Evolutionary conservation across 2,113 vertebrate species (phyloP), one percentile per base, ranked within the genome.

Genomic region (Chrysemys picta): DNA sequence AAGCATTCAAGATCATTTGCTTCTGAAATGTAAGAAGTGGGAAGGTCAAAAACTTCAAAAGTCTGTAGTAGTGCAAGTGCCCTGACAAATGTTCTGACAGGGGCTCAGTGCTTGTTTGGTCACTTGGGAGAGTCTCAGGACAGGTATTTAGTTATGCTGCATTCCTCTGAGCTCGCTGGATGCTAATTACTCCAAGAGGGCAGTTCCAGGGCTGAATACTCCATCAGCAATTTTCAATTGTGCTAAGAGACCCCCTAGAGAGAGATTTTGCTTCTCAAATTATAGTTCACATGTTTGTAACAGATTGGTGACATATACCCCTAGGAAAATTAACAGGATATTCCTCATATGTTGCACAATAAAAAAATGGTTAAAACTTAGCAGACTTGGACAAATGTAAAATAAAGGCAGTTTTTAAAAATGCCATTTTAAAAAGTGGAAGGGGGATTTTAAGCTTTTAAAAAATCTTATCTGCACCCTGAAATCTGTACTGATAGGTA

Each of bases 231-330:
- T 94, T 95, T 90, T 89, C 49, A 54, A 3, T 85, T 95, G 92
- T 21, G 65, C 87, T 93, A 79, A 96, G 91, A 96, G 82, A 85
- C 59, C 93, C 93, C 84, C 93, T 35, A 62, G 88, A 92, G 94
- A 83, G 82, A 69, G 89, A 94, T 93, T 93, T 92, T 82, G 11
- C 96, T 94, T 94, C 88, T 89, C 91, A 92, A 97, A 93, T 95
- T 91, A 89, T 84, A 92, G 84, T 87, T 87, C 57, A 5, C 85
- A 81, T 90, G 88, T 94, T 94, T 88, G 86, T 96, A 83, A 85
- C 94, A 72, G 57, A 88, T 50, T 95, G 84, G 89, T 95, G 92
- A 90, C 96, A 96, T 91, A 69, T 81, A 89, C 89, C 92, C 93
- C 75, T 50, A 47, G 79, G 57, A 95, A 87, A 95, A 94, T 94